Conservation (phyloP, 2,113 vertebrate species). For the Macquaria ambigua region DNA sequence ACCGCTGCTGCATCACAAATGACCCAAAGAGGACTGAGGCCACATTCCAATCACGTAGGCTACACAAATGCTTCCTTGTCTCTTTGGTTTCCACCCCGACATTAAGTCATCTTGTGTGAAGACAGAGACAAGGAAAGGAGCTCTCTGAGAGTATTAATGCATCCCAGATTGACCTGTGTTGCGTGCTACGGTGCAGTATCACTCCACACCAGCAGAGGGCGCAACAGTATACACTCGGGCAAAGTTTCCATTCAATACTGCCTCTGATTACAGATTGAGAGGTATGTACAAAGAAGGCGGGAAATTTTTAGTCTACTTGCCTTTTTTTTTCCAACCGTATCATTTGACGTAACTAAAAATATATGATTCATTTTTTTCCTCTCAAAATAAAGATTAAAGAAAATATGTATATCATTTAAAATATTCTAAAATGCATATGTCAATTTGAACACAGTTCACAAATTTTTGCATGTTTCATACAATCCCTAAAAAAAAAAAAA, state of each 20-base stretch:
- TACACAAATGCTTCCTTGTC: constrained; percentile 28
- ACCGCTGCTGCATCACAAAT: constrained; percentile 87
- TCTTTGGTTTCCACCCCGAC: constrained; percentile 19
- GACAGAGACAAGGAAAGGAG: constrained; percentile 81
- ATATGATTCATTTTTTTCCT: constrained; percentile 77
- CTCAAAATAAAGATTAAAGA: constrained; percentile 82
- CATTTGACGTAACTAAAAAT: constrained; percentile 84
- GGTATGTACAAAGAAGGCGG: constrained; percentile 63
- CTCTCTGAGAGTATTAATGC: constrained; percentile 41
- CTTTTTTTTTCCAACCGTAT: constrained; percentile 58
- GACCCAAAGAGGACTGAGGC: constrained; percentile 75
- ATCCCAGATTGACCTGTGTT: constrained; percentile 49
- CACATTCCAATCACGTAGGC: constrained; percentile 39
- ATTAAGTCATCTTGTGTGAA: constrained; percentile 13
- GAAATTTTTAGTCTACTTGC: constrained; percentile 49
- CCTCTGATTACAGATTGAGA: constrained; percentile 56
- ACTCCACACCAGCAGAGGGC: constrained; percentile 85
- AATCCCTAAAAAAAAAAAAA: constrained; percentile 73
- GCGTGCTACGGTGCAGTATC: constrained; percentile 87
- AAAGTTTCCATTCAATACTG: constrained; percentile 57
- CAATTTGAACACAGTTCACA: constrained; percentile 76
- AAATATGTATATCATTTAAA: constrained; percentile 81
- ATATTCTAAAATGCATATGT: constrained; percentile 83
- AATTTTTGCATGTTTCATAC: constrained; percentile 89
- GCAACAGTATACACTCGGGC: constrained; percentile 73